Percentiles rank a stretch among this genome's conserved stretches.
Evolutionary conservation across 1,140 invertebrate species (phyloP).

Genomic region (Bombus haemorrhoidalis): DNA sequence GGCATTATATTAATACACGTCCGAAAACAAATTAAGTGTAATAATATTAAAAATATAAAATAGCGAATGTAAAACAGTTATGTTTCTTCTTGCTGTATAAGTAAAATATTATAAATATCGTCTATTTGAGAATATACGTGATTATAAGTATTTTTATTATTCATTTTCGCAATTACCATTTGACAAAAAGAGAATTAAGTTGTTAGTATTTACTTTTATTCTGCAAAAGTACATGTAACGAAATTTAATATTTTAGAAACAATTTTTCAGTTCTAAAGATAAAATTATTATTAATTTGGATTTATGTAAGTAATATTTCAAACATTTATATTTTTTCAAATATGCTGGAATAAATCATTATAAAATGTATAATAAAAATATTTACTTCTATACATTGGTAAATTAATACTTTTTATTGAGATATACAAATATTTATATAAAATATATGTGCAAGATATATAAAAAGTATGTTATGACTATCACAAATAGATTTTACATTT

Average conservation of each 20-base stretch:
- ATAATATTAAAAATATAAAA: constrained; percentile 35
- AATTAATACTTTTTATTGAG: not conserved
- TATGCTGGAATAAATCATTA: constrained; percentile 27
- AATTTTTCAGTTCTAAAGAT: constrained; percentile 9
- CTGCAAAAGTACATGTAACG: constrained; percentile 13
- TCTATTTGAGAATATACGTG: constrained; percentile 41
- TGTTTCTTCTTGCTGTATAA: constrained; percentile 38
- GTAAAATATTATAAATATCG: constrained; percentile 44
- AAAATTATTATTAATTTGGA: constrained; percentile 13
- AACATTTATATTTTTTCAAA: constrained; percentile 26
- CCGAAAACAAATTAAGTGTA: constrained; percentile 38
- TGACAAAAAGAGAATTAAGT: constrained; percentile 5
- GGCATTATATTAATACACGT: constrained; percentile 59
- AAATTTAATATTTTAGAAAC: constrained; percentile 17
- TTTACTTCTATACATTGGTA: not conserved
- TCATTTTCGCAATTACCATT: constrained; percentile 8
- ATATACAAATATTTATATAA: not conserved
- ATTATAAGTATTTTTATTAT: constrained; percentile 36
- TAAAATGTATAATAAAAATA: not conserved
- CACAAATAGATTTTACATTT: no score
- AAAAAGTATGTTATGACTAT: no score
- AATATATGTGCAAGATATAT: no score
- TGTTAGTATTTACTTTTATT: constrained; percentile 4
- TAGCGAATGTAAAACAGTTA: constrained; percentile 32
- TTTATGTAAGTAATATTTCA: not conserved